Percentiles rank a stretch among this genome's conserved stretches.
phyloP scores from a whole-genome alignment of 2,113 vertebrate genomes.

The Accipiter virgatus region DNA sequence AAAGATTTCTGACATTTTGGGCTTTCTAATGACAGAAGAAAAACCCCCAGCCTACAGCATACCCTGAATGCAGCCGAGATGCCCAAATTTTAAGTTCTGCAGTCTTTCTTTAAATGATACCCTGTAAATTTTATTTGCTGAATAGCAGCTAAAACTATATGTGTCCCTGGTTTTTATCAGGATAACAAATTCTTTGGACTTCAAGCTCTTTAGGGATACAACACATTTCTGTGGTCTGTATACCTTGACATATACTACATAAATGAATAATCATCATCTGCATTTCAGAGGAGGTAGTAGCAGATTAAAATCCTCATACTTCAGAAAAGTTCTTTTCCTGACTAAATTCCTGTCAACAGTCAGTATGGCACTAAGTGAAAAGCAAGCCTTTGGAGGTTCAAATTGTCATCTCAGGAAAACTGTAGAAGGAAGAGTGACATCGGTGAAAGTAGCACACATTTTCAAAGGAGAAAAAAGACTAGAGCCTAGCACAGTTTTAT shows the following conservation, averaged over 20 bases:
- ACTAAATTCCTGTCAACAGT: background rate
- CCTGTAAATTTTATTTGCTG: background rate
- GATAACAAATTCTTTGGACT: background rate
- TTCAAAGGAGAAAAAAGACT: background rate
- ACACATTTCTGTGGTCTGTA: background rate
- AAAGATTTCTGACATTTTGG: background rate
- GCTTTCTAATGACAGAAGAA: background rate
- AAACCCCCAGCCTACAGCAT: background rate
- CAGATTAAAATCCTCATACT: background rate
- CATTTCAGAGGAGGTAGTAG: background rate
- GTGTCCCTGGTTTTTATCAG: background rate
- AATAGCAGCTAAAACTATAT: background rate
- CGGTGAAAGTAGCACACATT: background rate
- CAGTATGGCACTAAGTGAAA: background rate
- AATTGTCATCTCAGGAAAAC: background rate
- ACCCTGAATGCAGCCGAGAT: background rate
- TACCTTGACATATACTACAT: background rate
- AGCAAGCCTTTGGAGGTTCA: background rate
- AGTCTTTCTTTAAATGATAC: background rate
- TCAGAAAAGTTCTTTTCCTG: background rate
- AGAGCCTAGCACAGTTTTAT: background rate
- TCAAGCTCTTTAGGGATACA: background rate
- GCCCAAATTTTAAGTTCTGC: background rate
- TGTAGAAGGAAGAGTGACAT: background rate
- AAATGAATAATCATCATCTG: background rate